Conservation (phyloP, 1,140 invertebrate species). For the Bombus affinis region DNA sequence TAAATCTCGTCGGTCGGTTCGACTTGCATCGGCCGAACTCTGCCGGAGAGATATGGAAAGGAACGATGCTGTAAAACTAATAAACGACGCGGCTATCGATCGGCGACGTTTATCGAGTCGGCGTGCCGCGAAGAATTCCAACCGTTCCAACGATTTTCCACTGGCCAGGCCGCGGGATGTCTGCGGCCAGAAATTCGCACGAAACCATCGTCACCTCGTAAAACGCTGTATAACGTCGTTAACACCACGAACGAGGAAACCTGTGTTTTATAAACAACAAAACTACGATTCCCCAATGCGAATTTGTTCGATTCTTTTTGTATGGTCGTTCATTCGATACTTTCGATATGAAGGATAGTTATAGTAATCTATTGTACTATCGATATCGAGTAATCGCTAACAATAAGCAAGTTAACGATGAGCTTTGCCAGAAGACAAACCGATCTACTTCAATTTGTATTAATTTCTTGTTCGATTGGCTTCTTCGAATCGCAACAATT, state of each 20-base stretch:
- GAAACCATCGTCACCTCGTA: slow-evolving; percentile 27
- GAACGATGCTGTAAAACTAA: slow-evolving; percentile 57
- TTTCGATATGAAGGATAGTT: background rate
- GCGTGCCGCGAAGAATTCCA: slow-evolving; percentile 43
- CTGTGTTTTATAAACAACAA: background rate
- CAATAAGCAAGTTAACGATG: too few relatives aligned
- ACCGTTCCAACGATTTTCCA: slow-evolving; percentile 48
- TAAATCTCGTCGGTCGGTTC: slow-evolving; percentile 29
- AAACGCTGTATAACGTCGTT: slow-evolving; percentile 5
- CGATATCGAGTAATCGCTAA: too few relatives aligned
- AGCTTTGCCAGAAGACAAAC: background rate
- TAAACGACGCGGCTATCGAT: slow-evolving; percentile 49
- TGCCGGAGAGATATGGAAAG: slow-evolving; percentile 44
- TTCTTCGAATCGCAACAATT: background rate
- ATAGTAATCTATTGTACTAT: background rate
- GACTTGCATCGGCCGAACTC: background rate
- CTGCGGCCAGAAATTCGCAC: slow-evolving; percentile 1
- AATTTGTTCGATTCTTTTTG: background rate
- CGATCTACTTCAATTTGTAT: background rate
- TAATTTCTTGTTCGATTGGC: background rate
- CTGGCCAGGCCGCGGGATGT: slow-evolving; percentile 12
- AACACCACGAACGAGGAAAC: background rate
- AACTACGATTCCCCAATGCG: too few relatives aligned
- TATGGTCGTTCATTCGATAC: too few relatives aligned
- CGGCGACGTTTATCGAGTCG: slow-evolving; percentile 50